A percentile compares a stretch with the other conserved stretches of the same genome.
Conservation (phyloP, 2,797 vertebrate species). For the Neomorphus geoffroyi region DNA sequence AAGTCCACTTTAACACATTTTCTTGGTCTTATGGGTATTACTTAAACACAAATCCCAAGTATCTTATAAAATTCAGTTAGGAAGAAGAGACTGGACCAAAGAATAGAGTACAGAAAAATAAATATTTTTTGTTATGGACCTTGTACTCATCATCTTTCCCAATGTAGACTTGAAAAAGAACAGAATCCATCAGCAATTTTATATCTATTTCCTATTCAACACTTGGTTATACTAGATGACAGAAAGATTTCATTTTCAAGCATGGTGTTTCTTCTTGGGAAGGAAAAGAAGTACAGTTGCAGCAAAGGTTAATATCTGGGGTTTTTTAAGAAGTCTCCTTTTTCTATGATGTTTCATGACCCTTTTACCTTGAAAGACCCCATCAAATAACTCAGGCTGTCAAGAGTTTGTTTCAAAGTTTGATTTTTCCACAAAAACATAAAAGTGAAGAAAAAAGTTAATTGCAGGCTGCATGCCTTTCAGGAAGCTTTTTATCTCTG, state of each 20-base stretch:
- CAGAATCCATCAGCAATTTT: background rate
- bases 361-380: conserved; percentile 20
- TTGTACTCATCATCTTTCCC: background rate
- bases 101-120: background rate
- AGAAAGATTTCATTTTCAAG: conserved; percentile 26
- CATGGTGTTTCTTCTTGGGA: background rate
- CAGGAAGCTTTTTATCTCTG: conserved; percentile 3
- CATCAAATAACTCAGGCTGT: conserved; percentile 46
- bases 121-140: background rate
- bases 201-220: background rate
- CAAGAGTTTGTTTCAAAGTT: background rate
- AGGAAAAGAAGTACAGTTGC: conserved; percentile 1
- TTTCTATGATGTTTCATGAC: conserved; percentile 6
- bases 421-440: background rate
- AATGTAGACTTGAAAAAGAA: background rate
- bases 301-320: conserved; percentile 3
- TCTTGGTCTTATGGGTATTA: background rate
- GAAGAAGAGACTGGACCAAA: background rate
- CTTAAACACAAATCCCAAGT: background rate
- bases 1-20: background rate
- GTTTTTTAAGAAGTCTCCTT: conserved; percentile 16
- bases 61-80: background rate
- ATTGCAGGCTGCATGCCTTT: background rate
- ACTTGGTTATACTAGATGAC: background rate
- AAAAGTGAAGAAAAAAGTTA: background rate